Base-by-base conservation (phyloP, 2,797 vertebrate genomes). In the Oreonectes daqikongensis region DNA sequence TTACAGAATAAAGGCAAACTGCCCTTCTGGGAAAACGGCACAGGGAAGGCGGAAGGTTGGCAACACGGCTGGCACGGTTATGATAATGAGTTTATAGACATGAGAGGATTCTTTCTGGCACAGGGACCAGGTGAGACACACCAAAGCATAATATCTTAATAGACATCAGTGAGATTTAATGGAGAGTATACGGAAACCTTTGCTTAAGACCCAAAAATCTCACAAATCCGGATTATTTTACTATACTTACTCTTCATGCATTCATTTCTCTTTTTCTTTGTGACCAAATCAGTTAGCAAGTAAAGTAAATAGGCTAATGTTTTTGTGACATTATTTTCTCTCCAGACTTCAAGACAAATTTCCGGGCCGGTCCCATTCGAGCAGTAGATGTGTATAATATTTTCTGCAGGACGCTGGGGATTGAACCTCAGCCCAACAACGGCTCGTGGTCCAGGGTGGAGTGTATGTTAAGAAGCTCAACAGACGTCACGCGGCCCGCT, bases 61-160 rank as follows among this genome's bases (percentile, higher is more conserved):
- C 96, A 98, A 72, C 90, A 89, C 0, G 97, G 97, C n/a, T 99
- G 97, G 97, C 97, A 99, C 0, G 97, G 97, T 6, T 99, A 98
- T 0, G 96, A 99, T 91, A 99, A 98, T 0, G 94, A 97, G 84
- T 93, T 95, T 69, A 85, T 94, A 82, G 94, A 97, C 83, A 99
- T 99, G 97, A 94, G 92, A 80, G 97, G 92, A 26, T 92, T 98
- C 87, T 96, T 98, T 88, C 7, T 98, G 2, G 97, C 96, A 0
- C 93, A 89, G 0, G 97, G 97, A 80, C 96, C 96, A 77, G 97
- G 97, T 99, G 95, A 83, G 44, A 30, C 42, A 35, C 5, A 44
- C 2, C 48, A 22, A n/a, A n/a, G n/a, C n/a, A n/a, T 42, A 42
- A 35, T 8, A 35, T 35, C 32, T 35, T 8, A 35, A 35, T 35